Conservation (phyloP, 2,888 invertebrate species). For the Pandemis corylana region DNA sequence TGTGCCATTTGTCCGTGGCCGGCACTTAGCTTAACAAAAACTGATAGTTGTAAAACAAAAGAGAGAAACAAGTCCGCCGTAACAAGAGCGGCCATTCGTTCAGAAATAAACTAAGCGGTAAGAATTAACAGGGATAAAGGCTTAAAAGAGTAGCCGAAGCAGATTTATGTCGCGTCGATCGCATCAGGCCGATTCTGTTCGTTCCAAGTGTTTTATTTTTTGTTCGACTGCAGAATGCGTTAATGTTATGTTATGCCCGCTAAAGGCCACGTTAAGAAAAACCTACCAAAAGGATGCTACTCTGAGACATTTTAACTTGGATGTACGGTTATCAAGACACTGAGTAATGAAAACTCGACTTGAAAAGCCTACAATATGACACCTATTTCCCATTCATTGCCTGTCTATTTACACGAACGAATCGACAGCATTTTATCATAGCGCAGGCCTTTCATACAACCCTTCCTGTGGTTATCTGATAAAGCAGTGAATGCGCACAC, state of each 20-base stretch:
- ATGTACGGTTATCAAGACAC: conserved; percentile 2
- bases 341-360: conserved; percentile 47
- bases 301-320: not conserved
- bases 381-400: conserved; percentile 79
- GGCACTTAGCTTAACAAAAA: conserved; percentile 84
- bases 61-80: conserved; percentile 73
- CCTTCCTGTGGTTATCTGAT: conserved; percentile 80
- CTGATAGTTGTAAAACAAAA: conserved; percentile 84
- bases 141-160: conserved; percentile 84
- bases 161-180: conserved; percentile 84
- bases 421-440: conserved; percentile 79
- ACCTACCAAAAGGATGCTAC: not conserved
- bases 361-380: conserved; percentile 66
- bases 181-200: conserved; percentile 78
- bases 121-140: conserved; percentile 84
- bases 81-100: conserved; percentile 81
- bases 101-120: conserved; percentile 84
- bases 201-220: conserved; percentile 73
- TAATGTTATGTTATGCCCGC: conserved; percentile 53
- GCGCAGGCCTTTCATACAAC: conserved; percentile 74
- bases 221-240: conserved; percentile 62
- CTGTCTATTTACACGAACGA: conserved; percentile 75
- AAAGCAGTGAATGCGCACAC: conserved; percentile 76
- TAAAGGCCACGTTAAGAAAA: conserved; percentile 40
- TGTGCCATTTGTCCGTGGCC: conserved; percentile 80